A percentile compares a stretch with the other conserved stretches of the same genome.
Conservation (phyloP, 2,113 vertebrate genomes). For the Orycteropus afer region DNA sequence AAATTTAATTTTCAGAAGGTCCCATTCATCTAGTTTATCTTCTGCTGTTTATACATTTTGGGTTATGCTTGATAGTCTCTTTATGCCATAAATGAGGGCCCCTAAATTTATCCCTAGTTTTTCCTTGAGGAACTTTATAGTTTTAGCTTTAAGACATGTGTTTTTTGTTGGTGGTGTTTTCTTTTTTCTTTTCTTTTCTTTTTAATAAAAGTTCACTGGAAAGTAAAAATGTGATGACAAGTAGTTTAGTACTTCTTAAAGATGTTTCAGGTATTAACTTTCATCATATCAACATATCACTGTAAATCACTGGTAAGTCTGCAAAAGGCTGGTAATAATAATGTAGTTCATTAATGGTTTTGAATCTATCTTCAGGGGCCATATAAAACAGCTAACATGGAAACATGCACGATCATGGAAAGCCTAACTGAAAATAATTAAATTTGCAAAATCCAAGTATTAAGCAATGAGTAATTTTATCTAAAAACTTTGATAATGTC, state of each 20-base stretch:
- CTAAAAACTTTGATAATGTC: conserved; percentile 27
- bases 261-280: not conserved
- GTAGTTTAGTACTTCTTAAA: conserved; percentile 4
- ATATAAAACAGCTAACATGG: not conserved
- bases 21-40: too few relatives aligned
- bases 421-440: not conserved
- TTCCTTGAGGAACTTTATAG: too few relatives aligned
- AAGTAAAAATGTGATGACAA: not conserved
- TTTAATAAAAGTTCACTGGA: too few relatives aligned
- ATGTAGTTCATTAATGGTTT: not conserved
- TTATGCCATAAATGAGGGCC: too few relatives aligned
- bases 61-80: too few relatives aligned
- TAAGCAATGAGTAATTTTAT: not conserved
- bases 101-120: too few relatives aligned
- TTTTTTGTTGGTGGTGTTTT: too few relatives aligned
- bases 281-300: not conserved
- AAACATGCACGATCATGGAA: not conserved
- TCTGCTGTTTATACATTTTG: too few relatives aligned
- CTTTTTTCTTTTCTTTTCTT: too few relatives aligned
- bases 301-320: not conserved
- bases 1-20: too few relatives aligned
- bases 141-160: too few relatives aligned
- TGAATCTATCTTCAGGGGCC: not conserved
- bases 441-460: conserved; percentile 40
- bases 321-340: not conserved